Conservation (phyloP, 2,113 vertebrate genomes). For the Daboia siamensis region DNA sequence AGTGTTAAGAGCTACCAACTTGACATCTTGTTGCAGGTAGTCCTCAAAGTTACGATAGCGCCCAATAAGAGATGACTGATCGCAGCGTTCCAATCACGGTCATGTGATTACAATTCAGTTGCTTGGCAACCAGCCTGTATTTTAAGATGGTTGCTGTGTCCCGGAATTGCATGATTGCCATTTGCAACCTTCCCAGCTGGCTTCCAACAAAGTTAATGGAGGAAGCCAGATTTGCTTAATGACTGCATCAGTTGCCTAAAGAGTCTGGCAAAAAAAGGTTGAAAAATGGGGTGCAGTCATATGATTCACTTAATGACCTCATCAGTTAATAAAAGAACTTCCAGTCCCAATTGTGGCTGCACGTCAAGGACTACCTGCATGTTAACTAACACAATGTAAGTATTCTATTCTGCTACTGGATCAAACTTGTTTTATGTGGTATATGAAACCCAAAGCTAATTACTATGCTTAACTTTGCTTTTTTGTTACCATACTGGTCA, state of each 20-base stretch:
- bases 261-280: neutral
- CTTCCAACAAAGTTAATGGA: neutral
- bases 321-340: neutral
- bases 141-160: neutral
- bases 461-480: neutral
- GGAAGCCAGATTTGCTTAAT: neutral
- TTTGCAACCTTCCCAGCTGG: neutral
- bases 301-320: neutral
- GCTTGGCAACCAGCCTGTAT: neutral
- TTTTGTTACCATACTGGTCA: neutral
- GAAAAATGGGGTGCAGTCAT: neutral
- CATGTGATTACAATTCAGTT: neutral
- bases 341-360: neutral
- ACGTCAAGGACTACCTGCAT: neutral
- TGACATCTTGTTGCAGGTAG: neutral
- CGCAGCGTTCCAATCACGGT: neutral
- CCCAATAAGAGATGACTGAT: neutral
- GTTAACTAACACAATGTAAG: neutral
- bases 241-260: neutral
- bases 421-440: neutral
- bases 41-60: neutral
- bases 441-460: neutral
- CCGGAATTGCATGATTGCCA: neutral
- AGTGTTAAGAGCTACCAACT: neutral
- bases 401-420: neutral